phyloP scores from a whole-genome alignment of 2,113 vertebrate species.

The Hippocampus guttulatus region DNA sequence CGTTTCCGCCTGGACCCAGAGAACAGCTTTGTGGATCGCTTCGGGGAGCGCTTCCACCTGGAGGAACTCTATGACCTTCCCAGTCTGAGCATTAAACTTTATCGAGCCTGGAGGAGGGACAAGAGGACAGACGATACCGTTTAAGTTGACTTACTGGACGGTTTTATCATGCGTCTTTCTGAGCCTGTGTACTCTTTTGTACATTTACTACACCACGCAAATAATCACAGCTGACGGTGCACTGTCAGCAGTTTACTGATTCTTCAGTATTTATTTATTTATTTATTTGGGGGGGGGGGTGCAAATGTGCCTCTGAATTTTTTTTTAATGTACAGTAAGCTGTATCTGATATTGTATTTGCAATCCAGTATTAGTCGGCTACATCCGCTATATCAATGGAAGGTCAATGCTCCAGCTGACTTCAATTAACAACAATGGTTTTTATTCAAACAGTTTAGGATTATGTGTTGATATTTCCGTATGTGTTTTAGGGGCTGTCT shows the following conservation, averaged over 20 bases:
- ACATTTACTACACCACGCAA: background rate
- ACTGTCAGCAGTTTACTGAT: background rate
- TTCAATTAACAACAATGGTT: background rate
- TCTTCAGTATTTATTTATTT: background rate
- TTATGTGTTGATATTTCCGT: background rate
- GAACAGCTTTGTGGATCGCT: slow-evolving; percentile 83
- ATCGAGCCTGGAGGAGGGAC: slow-evolving; percentile 77
- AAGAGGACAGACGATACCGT: slow-evolving; percentile 36
- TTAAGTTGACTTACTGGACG: slow-evolving; percentile 4
- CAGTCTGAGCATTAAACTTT: slow-evolving; percentile 86
- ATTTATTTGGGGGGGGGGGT: no score
- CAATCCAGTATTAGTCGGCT: background rate
- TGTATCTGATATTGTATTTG: background rate
- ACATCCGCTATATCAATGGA: background rate
- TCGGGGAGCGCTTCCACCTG: slow-evolving; percentile 79
- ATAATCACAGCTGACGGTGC: background rate
- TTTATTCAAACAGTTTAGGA: background rate
- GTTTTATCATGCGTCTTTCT: background rate
- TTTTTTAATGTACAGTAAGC: no score
- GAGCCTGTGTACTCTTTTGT: background rate
- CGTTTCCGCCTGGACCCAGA: slow-evolving; percentile 85
- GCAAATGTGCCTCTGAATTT: background rate
- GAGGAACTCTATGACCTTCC: slow-evolving; percentile 84
- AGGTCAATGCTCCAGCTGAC: background rate
- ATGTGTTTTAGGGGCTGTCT: background rate